These are phyloP conservation scores for Drosophila melanica DNA, from an alignment of 1,140 invertebrate genomes.

Conservation along the genomic window DNA sequence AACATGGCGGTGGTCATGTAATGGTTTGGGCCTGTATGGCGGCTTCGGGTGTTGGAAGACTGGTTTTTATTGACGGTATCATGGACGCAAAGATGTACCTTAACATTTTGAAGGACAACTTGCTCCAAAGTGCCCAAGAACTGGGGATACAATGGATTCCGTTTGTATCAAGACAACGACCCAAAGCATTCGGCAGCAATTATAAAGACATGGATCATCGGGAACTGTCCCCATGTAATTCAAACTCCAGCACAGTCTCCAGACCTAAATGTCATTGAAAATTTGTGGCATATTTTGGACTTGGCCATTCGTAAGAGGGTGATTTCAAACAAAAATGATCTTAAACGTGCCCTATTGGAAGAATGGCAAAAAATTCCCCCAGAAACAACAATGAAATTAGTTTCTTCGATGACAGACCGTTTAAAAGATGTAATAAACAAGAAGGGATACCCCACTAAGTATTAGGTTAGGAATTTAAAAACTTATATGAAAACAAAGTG, in stretches of 20 bases:
- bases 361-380: no score
- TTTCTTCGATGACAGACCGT: no score
- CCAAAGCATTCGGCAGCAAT: conserved; percentile 16
- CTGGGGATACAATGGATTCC: conserved; percentile 6
- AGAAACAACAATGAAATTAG: no score
- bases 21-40: conserved; percentile 2
- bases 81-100: conserved; percentile 28
- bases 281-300: not conserved
- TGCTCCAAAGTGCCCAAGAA: conserved; percentile 13
- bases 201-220: conserved; percentile 23
- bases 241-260: conserved; percentile 9
- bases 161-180: conserved; percentile 32
- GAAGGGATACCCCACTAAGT: no score
- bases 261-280: conserved; percentile 26
- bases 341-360: no score
- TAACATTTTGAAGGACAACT: conserved; percentile 15
- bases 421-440: no score
- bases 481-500: no score
- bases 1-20: conserved; percentile 10
- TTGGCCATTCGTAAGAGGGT: not conserved
- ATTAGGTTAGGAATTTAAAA: no score
- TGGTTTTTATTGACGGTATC: conserved; percentile 7
- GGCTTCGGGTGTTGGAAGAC: conserved; percentile 2
- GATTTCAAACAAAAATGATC: no score
- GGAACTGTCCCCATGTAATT: conserved; percentile 25